Base-by-base conservation (phyloP, 2,888 invertebrate species). In the Escarpia spicata region DNA sequence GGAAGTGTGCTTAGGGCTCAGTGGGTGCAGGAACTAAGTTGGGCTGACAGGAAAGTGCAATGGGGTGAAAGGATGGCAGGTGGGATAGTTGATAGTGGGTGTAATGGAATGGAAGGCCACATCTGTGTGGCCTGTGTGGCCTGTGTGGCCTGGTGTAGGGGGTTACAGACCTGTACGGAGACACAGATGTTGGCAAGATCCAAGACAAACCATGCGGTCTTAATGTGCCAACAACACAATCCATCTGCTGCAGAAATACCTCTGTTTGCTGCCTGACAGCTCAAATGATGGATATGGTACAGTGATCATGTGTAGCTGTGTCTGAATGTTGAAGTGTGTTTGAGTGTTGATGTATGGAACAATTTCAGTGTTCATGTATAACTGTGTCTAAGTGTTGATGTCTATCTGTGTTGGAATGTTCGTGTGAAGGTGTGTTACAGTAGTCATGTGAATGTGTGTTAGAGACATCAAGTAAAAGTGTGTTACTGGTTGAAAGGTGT, bases 91-190 rank as follows among this genome's bases (percentile, higher is more conserved):
- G 75, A 26, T 26, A 26, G 75, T 2, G 75, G 19, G 75, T 75
- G 75, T 75, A 75, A 75, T 75, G 75, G 75, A 75, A 75, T 75
- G 75, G 75, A 75, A 75, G 75, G n/a, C 75, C 75, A 75, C 75
- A 75, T 75, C 75, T 75, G 75, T 75, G 75, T 37, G 75, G 3
- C 19, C 19, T 19, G 26, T 75, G 75, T 19, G 6, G 52, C 52
- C 52, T 52, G 52, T 52, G 9, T 8, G 37, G 37, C 37, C 37
- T 37, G 37, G 37, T 37, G 37, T 37, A 37, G 2, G 10, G 6
- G 15, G 52, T 52, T 52, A 52, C 52, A 52, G 52, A 52, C 12
- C 10, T 52, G 15, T 52, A 52, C 15, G 15, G 52, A 52, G 52
- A 52, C n/a, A n/a, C 26, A 60, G 60, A 75, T 75, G 75, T 6